Percentiles rank a stretch among this genome's conserved stretches.
Conservation (phyloP, 2,113 vertebrate species). For the Melanostigma gelatinosum region DNA sequence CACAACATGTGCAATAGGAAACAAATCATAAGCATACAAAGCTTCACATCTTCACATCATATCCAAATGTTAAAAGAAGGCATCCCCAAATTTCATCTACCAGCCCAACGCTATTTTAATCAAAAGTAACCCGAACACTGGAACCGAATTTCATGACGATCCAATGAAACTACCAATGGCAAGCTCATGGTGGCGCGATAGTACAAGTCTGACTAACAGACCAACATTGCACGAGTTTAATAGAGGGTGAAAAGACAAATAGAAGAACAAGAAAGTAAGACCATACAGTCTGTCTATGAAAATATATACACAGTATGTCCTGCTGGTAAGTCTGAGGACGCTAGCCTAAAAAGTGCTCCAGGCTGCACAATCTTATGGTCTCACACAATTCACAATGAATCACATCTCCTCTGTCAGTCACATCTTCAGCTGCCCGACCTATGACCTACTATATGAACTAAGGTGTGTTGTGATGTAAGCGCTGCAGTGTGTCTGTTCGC, state of each 20-base stretch:
- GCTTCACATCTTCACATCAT: too few species aligned
- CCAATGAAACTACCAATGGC: too few species aligned
- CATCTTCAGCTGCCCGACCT: slow-evolving; percentile 28
- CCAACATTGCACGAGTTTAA: background rate
- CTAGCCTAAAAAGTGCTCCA: background rate
- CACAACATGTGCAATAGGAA: background rate
- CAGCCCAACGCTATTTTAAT: background rate
- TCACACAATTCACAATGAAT: slow-evolving; percentile 9
- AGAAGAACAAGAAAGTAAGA: background rate
- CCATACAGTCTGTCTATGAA: background rate
- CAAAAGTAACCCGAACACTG: too few species aligned
- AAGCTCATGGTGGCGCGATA: too few species aligned
- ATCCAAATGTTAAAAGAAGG: background rate
- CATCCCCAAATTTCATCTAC: background rate
- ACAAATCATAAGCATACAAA: too few species aligned
- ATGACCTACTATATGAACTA: background rate
- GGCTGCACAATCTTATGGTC: background rate
- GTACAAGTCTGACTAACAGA: background rate
- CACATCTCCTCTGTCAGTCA: slow-evolving; percentile 8
- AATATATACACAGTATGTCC: background rate
- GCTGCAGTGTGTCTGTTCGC: slow-evolving; percentile 10
- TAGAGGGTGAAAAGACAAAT: background rate
- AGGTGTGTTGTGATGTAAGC: slow-evolving; percentile 37
- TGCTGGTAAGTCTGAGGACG: background rate
- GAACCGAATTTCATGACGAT: too few species aligned